Base-by-base conservation (phyloP, 2,888 invertebrate genomes). In the Limnephilus rhombicus region DNA sequence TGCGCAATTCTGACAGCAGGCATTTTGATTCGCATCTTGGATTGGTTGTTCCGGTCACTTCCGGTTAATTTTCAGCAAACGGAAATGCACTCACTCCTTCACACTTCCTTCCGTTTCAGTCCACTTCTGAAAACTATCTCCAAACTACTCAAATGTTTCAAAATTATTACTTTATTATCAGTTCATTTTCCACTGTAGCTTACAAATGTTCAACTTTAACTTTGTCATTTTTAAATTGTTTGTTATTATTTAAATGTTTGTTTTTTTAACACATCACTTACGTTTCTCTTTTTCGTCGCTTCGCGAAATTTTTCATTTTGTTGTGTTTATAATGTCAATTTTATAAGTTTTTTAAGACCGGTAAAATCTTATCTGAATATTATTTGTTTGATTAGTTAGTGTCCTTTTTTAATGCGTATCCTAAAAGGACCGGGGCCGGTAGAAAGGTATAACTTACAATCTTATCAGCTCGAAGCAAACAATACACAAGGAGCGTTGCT, bases 21-120 rank as follows among this genome's bases (percentile, higher is more conserved):
- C 98, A 98, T 98, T 97, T 98, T 98, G 97, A 98, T 98, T 98
- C 98, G 98, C 98, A 98, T 98, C 97, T 98, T 98, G 98, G 93
- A 92, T 92, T 93, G 93, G 93, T 92, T 94, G 94, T 94, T 80
- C 85, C 86, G 18, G 86, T 94, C 91, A 94, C 91, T 89, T 86
- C 86, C 92, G 85, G 91, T 92, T 90, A 89, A 90, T 93, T 82
- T 85, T 80, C 88, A 91, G 83, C 41, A 80, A 90, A 34, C 29
- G 85, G 90, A 85, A 41, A 87, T 87, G 81, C 86, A 87, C 91
- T 80, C 24, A 87, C 80, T 82, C 37, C 37, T 41, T 53, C 41
- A 24, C 82, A 88, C 41, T 80, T 41, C 37, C 45, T 86, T 29
- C 45, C 45, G 68, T 68, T 86, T 86, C 86, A 86, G 86, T 45